A percentile compares a stretch with the other conserved stretches of the same genome.
Evolutionary conservation across 2,888 invertebrate genomes (phyloP).

Genomic region (Caradrina clavipalpis): DNA sequence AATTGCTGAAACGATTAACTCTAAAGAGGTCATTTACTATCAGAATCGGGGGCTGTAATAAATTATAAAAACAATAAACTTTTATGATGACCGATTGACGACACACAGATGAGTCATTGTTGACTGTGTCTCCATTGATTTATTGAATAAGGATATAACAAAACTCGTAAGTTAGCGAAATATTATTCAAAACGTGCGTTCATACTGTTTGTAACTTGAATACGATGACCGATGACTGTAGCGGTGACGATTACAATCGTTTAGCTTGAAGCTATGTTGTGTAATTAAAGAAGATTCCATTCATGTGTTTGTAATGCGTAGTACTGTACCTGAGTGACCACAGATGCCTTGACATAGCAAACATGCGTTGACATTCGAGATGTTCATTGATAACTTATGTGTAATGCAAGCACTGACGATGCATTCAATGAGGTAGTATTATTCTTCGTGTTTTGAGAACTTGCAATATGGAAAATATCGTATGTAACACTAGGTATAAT

Average conservation of each 20-base stretch:
- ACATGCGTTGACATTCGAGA: conserved; percentile 8
- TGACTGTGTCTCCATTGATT: conserved; percentile 38
- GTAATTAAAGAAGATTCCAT: conserved; percentile 32
- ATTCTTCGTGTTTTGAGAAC: no score
- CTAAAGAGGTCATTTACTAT: conserved; percentile 44
- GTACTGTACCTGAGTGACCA: conserved; percentile 8
- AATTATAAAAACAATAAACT: conserved; percentile 54
- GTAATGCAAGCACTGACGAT: neutral
- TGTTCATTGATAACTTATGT: neutral
- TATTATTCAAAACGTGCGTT: conserved; percentile 21
- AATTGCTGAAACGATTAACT: conserved; percentile 43
- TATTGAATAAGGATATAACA: conserved; percentile 36
- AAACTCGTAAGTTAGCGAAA: conserved; percentile 1
- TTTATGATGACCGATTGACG: conserved; percentile 56
- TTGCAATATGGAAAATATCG: no score
- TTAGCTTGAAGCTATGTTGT: conserved; percentile 18
- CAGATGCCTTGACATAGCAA: conserved; percentile 26
- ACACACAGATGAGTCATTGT: conserved; percentile 43
- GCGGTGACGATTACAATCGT: conserved; percentile 21
- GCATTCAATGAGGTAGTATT: neutral
- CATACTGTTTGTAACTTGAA: conserved; percentile 5
- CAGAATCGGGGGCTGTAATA: conserved; percentile 39
- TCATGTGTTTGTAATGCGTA: conserved; percentile 34
- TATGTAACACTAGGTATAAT: no score
- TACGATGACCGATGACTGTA: conserved; percentile 12